These are phyloP conservation scores for Leptinotarsa undecemlineata DNA, from an alignment of 1,140 invertebrate species.

Conservation along the genomic window DNA sequence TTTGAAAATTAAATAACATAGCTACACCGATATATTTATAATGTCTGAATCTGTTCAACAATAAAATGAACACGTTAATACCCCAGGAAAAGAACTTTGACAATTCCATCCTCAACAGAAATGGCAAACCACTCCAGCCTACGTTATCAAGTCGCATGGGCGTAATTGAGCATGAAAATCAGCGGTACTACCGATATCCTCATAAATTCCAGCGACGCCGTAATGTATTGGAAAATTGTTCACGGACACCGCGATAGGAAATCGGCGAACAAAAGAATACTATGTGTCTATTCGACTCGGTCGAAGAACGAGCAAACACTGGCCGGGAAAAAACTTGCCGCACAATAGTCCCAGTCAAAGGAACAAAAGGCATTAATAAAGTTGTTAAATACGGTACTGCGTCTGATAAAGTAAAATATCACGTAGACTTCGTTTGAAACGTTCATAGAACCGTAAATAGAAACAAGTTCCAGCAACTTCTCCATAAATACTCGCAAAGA, in stretches of 20 bases:
- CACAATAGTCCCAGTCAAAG: conserved; percentile 18
- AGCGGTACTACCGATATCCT: neutral
- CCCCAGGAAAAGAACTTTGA: too few relatives aligned
- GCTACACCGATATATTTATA: too few relatives aligned
- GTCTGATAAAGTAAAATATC: conserved; percentile 24
- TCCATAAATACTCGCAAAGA: neutral
- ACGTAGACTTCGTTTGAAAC: conserved; percentile 7
- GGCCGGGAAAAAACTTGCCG: conserved; percentile 12
- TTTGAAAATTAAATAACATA: too few relatives aligned
- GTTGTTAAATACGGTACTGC: conserved; percentile 28
- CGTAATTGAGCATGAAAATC: conserved; percentile 1
- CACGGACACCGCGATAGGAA: neutral
- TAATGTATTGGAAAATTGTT: conserved; percentile 4
- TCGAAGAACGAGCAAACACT: conserved; percentile 4
- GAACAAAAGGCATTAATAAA: conserved; percentile 28
- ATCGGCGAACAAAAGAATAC: neutral
- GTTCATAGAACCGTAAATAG: conserved; percentile 22
- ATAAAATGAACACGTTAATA: too few relatives aligned
- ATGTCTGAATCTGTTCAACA: too few relatives aligned
- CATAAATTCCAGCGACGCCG: neutral
- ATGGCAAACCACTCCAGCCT: neutral
- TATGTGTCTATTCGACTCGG: conserved; percentile 9
- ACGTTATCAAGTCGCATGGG: neutral
- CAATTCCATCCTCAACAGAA: too few relatives aligned
- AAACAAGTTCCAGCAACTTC: conserved; percentile 11